Conservation (phyloP, 2,113 vertebrate genomes). For the Oophaga pumilio region DNA sequence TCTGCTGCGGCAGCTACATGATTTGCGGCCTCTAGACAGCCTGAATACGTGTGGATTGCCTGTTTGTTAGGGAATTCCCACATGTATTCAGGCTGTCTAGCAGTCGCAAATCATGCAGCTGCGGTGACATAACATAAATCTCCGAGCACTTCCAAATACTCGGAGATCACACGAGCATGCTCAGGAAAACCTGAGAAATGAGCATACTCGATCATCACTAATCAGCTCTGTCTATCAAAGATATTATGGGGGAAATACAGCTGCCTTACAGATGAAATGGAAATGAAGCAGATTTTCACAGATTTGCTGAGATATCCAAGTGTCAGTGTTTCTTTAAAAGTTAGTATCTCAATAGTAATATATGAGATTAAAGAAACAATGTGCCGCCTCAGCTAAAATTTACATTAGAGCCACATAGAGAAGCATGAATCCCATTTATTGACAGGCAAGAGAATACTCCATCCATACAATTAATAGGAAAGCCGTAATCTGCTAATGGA, state of each 20-base stretch:
- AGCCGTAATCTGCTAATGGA: conserved; percentile 43
- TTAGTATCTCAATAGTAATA: neutral
- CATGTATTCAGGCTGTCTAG: too few relatives aligned
- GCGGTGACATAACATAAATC: too few relatives aligned
- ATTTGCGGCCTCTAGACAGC: too few relatives aligned
- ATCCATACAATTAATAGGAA: conserved; percentile 46
- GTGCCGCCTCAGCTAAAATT: neutral
- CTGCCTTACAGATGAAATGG: neutral
- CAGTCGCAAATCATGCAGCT: too few relatives aligned
- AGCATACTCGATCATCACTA: too few relatives aligned
- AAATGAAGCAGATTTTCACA: neutral
- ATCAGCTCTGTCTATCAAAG: neutral
- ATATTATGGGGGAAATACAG: neutral
- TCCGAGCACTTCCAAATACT: too few relatives aligned
- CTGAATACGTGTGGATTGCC: too few relatives aligned
- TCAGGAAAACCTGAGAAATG: too few relatives aligned
- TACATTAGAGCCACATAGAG: neutral
- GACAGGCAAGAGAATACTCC: conserved; percentile 19
- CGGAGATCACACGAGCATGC: too few relatives aligned
- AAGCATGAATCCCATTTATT: conserved; percentile 33
- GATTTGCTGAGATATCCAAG: neutral
- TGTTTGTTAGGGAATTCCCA: too few relatives aligned
- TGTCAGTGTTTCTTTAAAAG: neutral
- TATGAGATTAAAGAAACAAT: neutral
- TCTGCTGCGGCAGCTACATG: too few relatives aligned